These are phyloP conservation scores for Ailuropoda melanoleuca DNA, from an alignment of 2,113 vertebrate species.

Conservation along the genomic window DNA sequence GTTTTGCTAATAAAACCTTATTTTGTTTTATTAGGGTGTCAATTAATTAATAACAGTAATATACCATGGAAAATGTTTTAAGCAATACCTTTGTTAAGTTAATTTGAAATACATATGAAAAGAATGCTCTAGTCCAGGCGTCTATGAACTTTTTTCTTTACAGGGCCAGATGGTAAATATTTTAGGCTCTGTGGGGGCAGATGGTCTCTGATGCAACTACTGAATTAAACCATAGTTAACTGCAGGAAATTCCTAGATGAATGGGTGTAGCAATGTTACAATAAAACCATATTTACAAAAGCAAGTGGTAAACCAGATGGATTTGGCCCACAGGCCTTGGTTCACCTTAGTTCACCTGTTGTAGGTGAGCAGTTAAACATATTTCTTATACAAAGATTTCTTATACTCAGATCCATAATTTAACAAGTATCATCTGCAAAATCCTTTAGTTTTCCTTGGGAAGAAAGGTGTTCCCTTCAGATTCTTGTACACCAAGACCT, in stretches of 20 bases:
- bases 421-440: not conserved
- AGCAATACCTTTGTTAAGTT: not conserved
- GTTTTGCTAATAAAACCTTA: constrained; percentile 13
- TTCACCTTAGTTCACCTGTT: not conserved
- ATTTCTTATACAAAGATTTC: not conserved
- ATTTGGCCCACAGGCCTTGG: not conserved
- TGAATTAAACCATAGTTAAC: not conserved
- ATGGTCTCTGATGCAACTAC: not conserved
- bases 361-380: not conserved
- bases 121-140: not conserved
- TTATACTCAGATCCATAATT: not conserved
- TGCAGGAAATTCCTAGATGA: not conserved
- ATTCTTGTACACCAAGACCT: not conserved
- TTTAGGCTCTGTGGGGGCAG: not conserved
- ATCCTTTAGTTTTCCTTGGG: not conserved
- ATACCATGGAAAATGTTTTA: not conserved
- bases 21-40: not conserved
- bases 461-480: not conserved
- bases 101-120: not conserved
- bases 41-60: not conserved
- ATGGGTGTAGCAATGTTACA: not conserved
- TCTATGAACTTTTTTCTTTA: not conserved
- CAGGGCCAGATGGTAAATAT: not conserved
- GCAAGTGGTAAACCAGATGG: not conserved
- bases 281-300: constrained; percentile 12